Conservation (phyloP, 2,113 vertebrate genomes). For the Limnothrissa miodon region DNA sequence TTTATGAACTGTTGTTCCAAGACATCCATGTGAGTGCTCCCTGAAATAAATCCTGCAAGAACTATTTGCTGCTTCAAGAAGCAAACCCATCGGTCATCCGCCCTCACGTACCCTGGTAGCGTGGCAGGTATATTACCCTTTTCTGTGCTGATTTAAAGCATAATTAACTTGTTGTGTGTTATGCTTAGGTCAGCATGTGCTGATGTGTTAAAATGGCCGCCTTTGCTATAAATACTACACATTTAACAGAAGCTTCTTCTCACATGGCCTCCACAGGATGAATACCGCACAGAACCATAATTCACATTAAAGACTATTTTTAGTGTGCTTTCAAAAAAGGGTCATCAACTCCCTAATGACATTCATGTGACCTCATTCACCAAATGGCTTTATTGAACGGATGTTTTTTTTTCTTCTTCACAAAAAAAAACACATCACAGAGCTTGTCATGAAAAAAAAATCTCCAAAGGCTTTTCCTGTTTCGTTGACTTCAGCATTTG, state of each 20-base stretch:
- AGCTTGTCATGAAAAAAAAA: not conserved
- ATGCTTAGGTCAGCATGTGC: conserved; percentile 45
- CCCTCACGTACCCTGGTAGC: conserved; percentile 34
- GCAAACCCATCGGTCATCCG: conserved; percentile 47
- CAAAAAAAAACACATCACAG: not conserved
- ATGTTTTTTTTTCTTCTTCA: not conserved
- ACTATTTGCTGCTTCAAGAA: conserved; percentile 28
- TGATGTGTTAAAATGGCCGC: conserved; percentile 32
- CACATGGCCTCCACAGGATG: not conserved
- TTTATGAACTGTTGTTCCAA: conserved; percentile 13
- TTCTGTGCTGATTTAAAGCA: conserved; percentile 42
- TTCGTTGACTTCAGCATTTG: not conserved
- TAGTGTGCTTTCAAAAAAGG: conserved; percentile 10
- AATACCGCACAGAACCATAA: conserved; percentile 53
- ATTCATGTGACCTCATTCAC: not conserved
- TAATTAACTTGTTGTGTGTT: conserved; percentile 50
- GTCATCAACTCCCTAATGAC: conserved; percentile 56
- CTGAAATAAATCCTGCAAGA: conserved; percentile 25
- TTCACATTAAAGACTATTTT: not conserved
- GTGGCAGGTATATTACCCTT: conserved; percentile 44
- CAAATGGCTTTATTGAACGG: not conserved
- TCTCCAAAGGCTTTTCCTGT: not conserved
- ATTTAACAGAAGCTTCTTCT: not conserved
- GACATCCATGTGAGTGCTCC: not conserved
- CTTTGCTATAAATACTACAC: conserved; percentile 44